These are phyloP conservation scores for Saccopteryx leptura DNA, from an alignment of 2,113 vertebrate genomes.

Conservation along the genomic window DNA sequence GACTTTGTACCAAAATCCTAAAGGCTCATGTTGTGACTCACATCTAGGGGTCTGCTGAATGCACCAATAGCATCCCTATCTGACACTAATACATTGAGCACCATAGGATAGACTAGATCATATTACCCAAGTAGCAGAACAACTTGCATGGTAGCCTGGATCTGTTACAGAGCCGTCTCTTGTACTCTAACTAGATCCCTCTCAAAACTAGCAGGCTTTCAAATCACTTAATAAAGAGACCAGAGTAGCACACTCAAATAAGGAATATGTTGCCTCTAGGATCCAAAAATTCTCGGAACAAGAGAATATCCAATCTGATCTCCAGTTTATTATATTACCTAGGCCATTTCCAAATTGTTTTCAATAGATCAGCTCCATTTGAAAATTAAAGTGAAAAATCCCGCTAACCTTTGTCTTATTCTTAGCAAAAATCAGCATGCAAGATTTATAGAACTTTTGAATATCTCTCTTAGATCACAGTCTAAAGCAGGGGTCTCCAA, in stretches of 20 bases:
- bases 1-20: neutral
- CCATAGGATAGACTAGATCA: no score
- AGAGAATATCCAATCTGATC: neutral
- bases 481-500: no score
- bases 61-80: neutral
- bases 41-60: neutral
- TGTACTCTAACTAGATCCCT: neutral
- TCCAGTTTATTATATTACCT: neutral
- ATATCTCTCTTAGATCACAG: neutral
- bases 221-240: neutral
- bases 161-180: neutral
- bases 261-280: neutral
- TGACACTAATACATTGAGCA: neutral
- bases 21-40: neutral
- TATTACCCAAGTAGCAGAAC: neutral
- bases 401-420: neutral
- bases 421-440: neutral
- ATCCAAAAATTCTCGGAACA: neutral
- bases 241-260: neutral
- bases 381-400: neutral
- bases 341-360: conserved; percentile 12
- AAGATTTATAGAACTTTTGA: neutral
- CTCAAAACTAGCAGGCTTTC: neutral
- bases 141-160: neutral
- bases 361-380: neutral